Evolutionary conservation across 1,140 invertebrate genomes (phyloP).

Genomic region (Drosophila triauraria): DNA sequence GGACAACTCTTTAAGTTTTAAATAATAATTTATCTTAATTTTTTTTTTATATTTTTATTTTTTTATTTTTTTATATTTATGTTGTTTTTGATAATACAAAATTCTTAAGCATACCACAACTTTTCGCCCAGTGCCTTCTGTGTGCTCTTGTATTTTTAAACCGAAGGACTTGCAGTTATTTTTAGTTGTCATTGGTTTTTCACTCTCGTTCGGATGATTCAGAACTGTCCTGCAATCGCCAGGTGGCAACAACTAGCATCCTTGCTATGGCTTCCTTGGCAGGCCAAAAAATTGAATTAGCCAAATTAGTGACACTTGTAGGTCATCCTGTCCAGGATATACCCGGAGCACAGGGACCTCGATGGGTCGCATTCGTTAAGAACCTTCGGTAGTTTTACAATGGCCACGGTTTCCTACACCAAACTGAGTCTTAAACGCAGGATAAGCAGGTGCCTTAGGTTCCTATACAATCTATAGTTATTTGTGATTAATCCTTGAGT

Average conservation of each 20-base stretch:
- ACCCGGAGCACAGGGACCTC: slow-evolving; percentile 23
- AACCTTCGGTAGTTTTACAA: slow-evolving; percentile 34
- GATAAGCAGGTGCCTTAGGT: slow-evolving; percentile 49
- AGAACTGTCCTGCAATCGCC: slow-evolving; percentile 13
- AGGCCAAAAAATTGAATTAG: slow-evolving; percentile 68
- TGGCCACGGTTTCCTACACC: slow-evolving; percentile 55
- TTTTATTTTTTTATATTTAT: background rate
- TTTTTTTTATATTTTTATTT: background rate
- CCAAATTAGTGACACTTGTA: slow-evolving; percentile 76
- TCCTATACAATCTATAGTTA: background rate
- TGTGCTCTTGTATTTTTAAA: slow-evolving; percentile 56
- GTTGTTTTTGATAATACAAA: background rate
- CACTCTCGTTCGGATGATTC: slow-evolving; percentile 28
- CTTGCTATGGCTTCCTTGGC: slow-evolving; percentile 60
- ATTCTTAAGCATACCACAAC: too few relatives aligned
- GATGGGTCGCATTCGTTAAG: slow-evolving; percentile 25
- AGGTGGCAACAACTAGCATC: slow-evolving; percentile 21
- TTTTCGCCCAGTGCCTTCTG: background rate
- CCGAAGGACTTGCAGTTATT: slow-evolving; percentile 55
- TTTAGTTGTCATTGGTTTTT: slow-evolving; percentile 42
- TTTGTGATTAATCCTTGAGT: background rate
- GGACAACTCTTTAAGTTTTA: too few relatives aligned
- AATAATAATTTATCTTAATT: background rate
- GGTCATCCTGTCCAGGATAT: slow-evolving; percentile 64
- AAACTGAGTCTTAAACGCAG: slow-evolving; percentile 56